Conservation (phyloP, 2,888 invertebrate species). For the Thyatira batis region DNA sequence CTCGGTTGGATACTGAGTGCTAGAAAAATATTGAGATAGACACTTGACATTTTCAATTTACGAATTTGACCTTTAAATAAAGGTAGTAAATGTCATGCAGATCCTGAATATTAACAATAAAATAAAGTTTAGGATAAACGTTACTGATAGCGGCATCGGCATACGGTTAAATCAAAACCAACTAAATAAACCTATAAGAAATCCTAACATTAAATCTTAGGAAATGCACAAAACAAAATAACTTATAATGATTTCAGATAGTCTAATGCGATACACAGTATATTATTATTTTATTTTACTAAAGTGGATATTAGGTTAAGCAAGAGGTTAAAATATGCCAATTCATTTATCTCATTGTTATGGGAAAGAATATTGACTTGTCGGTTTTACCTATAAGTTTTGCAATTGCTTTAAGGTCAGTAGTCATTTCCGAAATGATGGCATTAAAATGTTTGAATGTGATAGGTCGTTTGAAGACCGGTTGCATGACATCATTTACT, state of each 20-base stretch:
- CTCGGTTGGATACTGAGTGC: constrained; percentile 25
- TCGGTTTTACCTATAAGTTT: neutral
- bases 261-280: too few species aligned
- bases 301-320: too few species aligned
- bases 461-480: neutral
- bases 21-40: constrained; percentile 38
- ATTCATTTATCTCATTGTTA: too few species aligned
- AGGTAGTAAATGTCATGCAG: constrained; percentile 20
- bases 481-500: neutral
- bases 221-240: neutral
- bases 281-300: too few species aligned
- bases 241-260: neutral
- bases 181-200: too few species aligned
- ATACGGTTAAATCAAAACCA: neutral
- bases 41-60: constrained; percentile 37
- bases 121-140: neutral
- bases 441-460: neutral
- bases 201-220: neutral
- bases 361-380: too few species aligned
- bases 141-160: too few species aligned
- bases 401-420: neutral
- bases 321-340: too few species aligned
- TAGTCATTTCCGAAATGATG: neutral
- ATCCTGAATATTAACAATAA: neutral
- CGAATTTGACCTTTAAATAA: constrained; percentile 31